Evolutionary conservation across 2,888 invertebrate species (phyloP), one percentile per base, ranked within the genome.

Genomic region (Gibbula magus): DNA sequence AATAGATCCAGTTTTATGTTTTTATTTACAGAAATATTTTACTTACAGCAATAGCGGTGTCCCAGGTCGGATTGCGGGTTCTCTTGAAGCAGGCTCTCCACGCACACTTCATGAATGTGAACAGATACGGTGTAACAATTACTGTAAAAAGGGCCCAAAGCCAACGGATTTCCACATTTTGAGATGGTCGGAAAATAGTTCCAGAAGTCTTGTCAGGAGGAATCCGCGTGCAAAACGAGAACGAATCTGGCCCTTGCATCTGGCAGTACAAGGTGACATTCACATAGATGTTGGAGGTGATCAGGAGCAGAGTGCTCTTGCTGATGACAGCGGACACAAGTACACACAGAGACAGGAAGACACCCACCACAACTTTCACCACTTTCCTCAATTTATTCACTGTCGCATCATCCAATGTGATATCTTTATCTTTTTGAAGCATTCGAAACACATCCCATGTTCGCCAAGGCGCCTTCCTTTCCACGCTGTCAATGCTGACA

Each of bases 331-430:
- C 97, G 80, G 96, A 96, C 5, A 94, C 95, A 88, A 98, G 94
- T 84, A 98, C 97, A 89, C 96, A 95, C 74, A 96, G 92, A 92
- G 98, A 98, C 80, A 97, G 97, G 86, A 97, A 93, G 86, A 96
- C 93, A 93, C 97, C 97, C 22, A 97, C 96, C 88, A 96, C 91
- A 82, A 97, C 88, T 86, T 93, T 92, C 29, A 90, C 77, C 22
- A 89, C 80, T 81, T 89, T 89, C 10, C 85, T 79, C 53, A 87
- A 81, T 4, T 83, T 75, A 73, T 83, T 87, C 56, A 86, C 83
- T 16, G 83, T 86, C n/a, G 84, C 83, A 75, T 87, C 88, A 75
- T 88, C 87, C 8, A 88, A 77, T 4, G 85, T 79, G 2, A 80
- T 79, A 32, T 85, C 81, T 29, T 83, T 81, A 32, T 86, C 84